Evolutionary conservation across 1,140 invertebrate species (phyloP).

Genomic region (Harlomillsia oculata): DNA sequence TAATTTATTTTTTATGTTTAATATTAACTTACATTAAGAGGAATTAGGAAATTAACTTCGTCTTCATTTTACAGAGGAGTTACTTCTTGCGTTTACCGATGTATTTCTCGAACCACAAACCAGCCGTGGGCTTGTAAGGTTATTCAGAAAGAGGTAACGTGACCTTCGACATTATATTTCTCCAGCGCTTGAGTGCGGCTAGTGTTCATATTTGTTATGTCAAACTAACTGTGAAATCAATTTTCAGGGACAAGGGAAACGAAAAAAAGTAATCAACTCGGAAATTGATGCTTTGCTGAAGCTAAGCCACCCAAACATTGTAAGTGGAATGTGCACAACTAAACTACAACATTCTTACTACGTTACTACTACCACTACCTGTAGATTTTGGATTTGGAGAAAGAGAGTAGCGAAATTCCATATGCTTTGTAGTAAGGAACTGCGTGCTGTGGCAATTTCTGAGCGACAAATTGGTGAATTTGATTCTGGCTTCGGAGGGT

Average conservation of each 20-base stretch:
- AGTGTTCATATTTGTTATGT: neutral
- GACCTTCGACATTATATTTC: no score
- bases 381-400: no score
- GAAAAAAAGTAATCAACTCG: conserved; percentile 35
- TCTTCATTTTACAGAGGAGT: conserved; percentile 36
- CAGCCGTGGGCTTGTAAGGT: conserved; percentile 39
- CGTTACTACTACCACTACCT: no score
- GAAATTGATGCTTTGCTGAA: conserved; percentile 37
- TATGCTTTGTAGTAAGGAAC: neutral
- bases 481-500: no score
- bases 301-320: conserved; percentile 38
- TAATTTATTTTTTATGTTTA: conserved; percentile 4
- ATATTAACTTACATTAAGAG: neutral
- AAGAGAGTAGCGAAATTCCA: no score
- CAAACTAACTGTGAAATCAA: neutral
- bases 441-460: neutral
- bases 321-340: no score
- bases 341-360: no score
- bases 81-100: conserved; percentile 38
- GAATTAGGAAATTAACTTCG: neutral
- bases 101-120: conserved; percentile 36
- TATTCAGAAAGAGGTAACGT: conserved; percentile 37
- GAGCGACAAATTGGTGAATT: neutral
- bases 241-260: conserved; percentile 36
- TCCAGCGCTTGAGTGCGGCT: neutral